Evolutionary conservation across 1,140 invertebrate species (phyloP), one percentile per base, ranked within the genome.

Genomic region (Dryas iulia): DNA sequence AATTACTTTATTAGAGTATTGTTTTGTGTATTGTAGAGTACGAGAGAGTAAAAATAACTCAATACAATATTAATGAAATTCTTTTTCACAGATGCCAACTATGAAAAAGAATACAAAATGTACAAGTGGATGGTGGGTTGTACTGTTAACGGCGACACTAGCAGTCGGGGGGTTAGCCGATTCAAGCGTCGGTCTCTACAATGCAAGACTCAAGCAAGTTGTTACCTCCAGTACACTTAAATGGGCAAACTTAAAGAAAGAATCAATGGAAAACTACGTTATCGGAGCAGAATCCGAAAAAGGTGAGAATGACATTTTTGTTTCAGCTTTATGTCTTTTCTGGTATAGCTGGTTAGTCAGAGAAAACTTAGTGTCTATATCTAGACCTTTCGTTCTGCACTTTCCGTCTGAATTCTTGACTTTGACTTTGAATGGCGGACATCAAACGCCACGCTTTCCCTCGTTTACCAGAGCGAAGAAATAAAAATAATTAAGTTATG

Each of bases 181-280:
- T 56, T 77, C 82, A 10, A 78, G 79, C 10, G 86, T 82, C 23
- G 83, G 86, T 3, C 76, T 91, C 5, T 90, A 78, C 62, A 87
- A 87, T 53, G 77, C 87, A 0, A 83, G 76, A 54, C 72, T 91
- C 18, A 87, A 89, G 56, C 84, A 89, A 73, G 79, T 90, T 11
- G 79, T 82, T 23, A 91, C 89, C 2, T 91, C 89, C 8, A 91
- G 87, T 70, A 89, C 89, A 5, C 81, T 91, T 4, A 87, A 85
- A 70, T 91, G 88, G 88, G 74, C 79, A 1, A 87, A 78, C 59
- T 66, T 88, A 54, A 89, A 83, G 63, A 87, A 84, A 70, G 88
- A 91, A 75, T 74, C 79, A 6, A 89, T 86, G 80, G 76, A 77
- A 53, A 88, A 86, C 66, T 86, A 87, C 54, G 85, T 91, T 14